Evolutionary conservation across 2,797 vertebrate genomes (phyloP).

Genomic region (Gymnodraco acuticeps): DNA sequence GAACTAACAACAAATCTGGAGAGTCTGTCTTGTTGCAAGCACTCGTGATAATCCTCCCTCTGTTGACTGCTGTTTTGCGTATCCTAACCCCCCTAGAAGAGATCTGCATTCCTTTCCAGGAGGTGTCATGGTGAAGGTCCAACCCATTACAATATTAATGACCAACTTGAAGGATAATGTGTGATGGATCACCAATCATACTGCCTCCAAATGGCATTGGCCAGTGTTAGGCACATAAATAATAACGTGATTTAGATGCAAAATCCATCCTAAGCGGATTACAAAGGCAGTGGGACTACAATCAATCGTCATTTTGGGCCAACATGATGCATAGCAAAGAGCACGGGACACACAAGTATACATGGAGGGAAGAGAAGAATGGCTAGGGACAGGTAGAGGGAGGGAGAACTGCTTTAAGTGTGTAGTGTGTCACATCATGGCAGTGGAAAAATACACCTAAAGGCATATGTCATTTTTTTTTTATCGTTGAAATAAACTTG

Average conservation of each 20-base stretch:
- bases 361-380: constrained; percentile 32
- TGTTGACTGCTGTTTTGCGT: constrained; percentile 54
- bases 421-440: neutral
- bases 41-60: constrained; percentile 56
- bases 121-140: constrained; percentile 74
- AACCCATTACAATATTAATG: constrained; percentile 80
- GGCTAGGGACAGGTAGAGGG: constrained; percentile 42
- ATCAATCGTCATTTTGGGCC: constrained; percentile 83
- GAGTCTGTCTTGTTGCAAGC: constrained; percentile 54
- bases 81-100: constrained; percentile 44
- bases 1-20: constrained; percentile 76
- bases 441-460: neutral
- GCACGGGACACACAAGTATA: constrained; percentile 55
- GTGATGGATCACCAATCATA: constrained; percentile 84
- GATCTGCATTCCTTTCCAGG: constrained; percentile 64
- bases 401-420: neutral
- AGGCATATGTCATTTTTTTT: neutral
- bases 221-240: constrained; percentile 81
- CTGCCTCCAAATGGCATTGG: constrained; percentile 77
- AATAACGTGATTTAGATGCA: constrained; percentile 85
- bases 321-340: constrained; percentile 78
- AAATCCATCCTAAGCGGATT: constrained; percentile 86
- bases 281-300: constrained; percentile 78
- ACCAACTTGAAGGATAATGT: constrained; percentile 78
- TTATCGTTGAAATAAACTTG: no score